Conservation (phyloP, 2,888 invertebrate species). For the Phlogophora meticulosa region DNA sequence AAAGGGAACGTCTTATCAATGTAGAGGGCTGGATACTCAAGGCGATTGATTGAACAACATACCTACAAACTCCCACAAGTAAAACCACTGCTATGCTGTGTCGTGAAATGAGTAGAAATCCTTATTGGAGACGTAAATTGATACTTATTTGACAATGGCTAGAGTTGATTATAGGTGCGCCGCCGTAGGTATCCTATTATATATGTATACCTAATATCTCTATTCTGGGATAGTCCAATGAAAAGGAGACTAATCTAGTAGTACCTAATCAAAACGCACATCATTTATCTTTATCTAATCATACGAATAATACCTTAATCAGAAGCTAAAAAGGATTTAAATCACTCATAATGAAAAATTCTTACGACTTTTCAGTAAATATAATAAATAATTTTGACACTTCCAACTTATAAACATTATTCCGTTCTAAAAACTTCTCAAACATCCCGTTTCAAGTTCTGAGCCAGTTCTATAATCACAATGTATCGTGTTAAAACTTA, state of each 20-base stretch:
- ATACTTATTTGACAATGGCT: background rate
- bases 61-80: slow-evolving; percentile 19
- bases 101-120: background rate
- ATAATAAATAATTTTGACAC: too few species aligned
- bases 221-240: too few species aligned
- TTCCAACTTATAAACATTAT: slow-evolving; percentile 4
- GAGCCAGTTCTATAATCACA: slow-evolving; percentile 42
- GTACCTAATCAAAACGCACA: too few species aligned
- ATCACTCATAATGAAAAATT: too few species aligned
- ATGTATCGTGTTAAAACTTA: slow-evolving; percentile 62
- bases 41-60: slow-evolving; percentile 59
- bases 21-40: slow-evolving; percentile 57
- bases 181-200: too few species aligned
- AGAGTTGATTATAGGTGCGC: background rate
- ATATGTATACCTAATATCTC: too few species aligned
- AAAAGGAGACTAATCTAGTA: too few species aligned
- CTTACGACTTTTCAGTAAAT: too few species aligned
- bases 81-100: background rate
- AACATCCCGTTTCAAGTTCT: slow-evolving; percentile 28
- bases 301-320: too few species aligned
- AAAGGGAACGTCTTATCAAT: slow-evolving; percentile 67
- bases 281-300: too few species aligned
- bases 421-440: slow-evolving; percentile 23
- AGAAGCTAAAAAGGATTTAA: too few species aligned
- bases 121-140: slow-evolving; percentile 3